phyloP scores from a whole-genome alignment of 2,888 invertebrate genomes.

The Erannis defoliaria region DNA sequence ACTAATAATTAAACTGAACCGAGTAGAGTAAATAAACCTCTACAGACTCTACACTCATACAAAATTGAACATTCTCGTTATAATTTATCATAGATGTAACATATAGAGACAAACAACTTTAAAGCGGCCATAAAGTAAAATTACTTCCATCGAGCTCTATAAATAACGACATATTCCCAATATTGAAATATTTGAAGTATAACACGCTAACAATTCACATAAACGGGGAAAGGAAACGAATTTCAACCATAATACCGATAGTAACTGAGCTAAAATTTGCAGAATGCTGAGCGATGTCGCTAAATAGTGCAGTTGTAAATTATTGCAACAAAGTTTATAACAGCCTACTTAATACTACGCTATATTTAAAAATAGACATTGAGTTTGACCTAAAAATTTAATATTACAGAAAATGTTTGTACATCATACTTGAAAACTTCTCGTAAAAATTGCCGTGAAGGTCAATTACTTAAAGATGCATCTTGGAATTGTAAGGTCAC shows the following conservation, averaged over 20 bases:
- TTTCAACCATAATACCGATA: neutral
- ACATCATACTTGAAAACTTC: no score
- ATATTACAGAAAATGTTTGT: no score
- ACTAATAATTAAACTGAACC: no score
- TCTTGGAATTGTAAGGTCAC: no score
- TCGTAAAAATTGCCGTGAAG: no score
- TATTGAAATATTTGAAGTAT: constrained; percentile 3
- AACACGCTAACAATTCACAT: neutral
- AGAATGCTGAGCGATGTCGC: neutral
- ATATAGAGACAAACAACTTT: neutral
- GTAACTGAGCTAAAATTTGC: neutral
- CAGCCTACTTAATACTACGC: no score
- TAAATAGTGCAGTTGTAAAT: neutral
- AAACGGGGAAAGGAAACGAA: neutral
- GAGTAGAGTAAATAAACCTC: no score
- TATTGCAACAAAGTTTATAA: constrained; percentile 4
- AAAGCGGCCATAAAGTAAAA: constrained; percentile 1
- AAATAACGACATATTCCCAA: neutral
- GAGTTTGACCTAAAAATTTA: no score
- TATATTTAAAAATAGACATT: no score
- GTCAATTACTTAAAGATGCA: no score
- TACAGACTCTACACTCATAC: no score
- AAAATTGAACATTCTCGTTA: no score
- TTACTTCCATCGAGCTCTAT: neutral
- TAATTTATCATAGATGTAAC: neutral